Evolutionary conservation across 2,888 invertebrate genomes (phyloP), one percentile per base, ranked within the genome.

Genomic region (Aproaerema taeniolella): DNA sequence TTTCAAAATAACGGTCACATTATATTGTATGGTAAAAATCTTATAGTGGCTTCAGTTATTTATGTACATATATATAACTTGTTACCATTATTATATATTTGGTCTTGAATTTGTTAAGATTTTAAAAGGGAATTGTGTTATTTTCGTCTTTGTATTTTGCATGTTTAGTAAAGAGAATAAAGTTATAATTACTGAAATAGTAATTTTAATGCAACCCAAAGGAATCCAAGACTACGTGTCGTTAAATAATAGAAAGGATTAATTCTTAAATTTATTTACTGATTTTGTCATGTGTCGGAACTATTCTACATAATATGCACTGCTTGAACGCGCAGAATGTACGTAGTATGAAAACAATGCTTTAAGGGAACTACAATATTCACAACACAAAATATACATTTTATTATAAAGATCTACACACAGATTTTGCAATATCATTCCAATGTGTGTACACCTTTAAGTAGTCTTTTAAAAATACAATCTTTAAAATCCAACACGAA

Each of bases 141-240:
- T 69, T 72, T 74, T 71, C 66, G 68, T 71, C 72, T 67, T 67
- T 80, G 69, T 79, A 80, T 79, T 40, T 79, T 79, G 80, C 78
- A 82, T 82, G 74, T 77, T 59, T 82, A 82, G 80, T 74, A 73
- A 80, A 74, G 70, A 77, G 73, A 83, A 79, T 83, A 83, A 83
- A 83, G 73, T 79, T 76, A 78, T 30, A 20, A 37, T 29, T 37
- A 37, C n/a, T 16, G 17, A 30, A 13, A 20, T 8, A 20, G 5
- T n/a, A n/a, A n/a, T n/a, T n/a, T n/a, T n/a, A 8, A 20, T 20
- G 20, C 4, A 20, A 20, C 8, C 20, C 20, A 20, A 8, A 20
- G 20, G 10, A 20, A 20, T 20, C 4, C 4, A 20, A 6, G 20
- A 20, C 8, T 20, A 8, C 8, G 5, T 20, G 8, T 20, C 4